Percentiles rank a stretch among this genome's conserved stretches.
Conservation (phyloP, 2,888 invertebrate genomes). For the Zootermopsis nevadensis region DNA sequence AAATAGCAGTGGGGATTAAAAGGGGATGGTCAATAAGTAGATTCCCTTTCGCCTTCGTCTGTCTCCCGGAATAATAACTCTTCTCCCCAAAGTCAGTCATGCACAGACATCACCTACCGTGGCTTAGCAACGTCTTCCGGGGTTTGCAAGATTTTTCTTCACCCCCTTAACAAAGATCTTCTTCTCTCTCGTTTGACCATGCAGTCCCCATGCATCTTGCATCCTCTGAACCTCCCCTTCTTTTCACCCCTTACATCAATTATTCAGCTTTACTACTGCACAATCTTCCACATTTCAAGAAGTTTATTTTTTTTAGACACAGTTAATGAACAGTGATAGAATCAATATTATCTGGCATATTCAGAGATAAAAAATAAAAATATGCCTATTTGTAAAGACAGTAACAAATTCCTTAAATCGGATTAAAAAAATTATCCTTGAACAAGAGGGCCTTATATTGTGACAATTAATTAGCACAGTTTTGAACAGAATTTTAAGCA, state of each 20-base stretch:
- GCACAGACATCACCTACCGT: background rate
- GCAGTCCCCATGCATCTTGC: background rate
- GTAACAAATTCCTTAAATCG: too few relatives aligned
- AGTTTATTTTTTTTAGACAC: background rate
- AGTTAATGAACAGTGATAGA: too few relatives aligned
- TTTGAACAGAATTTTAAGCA: too few relatives aligned
- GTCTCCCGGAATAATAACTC: slow-evolving; percentile 44
- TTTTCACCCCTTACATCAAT: background rate
- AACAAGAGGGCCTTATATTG: too few relatives aligned
- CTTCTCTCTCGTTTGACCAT: background rate
- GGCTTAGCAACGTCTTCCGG: background rate
- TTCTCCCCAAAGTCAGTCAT: background rate
- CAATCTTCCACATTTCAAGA: background rate
- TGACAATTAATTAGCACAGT: too few relatives aligned
- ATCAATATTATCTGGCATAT: too few relatives aligned
- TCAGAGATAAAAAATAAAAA: too few relatives aligned
- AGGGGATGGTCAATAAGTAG: slow-evolving; percentile 50
- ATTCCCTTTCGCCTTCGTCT: slow-evolving; percentile 35
- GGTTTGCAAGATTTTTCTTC: background rate
- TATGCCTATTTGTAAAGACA: too few relatives aligned
- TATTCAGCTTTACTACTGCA: background rate
- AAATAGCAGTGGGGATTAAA: slow-evolving; percentile 25
- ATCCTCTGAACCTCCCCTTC: background rate
- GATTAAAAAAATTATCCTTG: too few relatives aligned
- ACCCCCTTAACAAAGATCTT: background rate